Conservation (phyloP, 1,140 invertebrate species). For the Chironomus tepperi region DNA sequence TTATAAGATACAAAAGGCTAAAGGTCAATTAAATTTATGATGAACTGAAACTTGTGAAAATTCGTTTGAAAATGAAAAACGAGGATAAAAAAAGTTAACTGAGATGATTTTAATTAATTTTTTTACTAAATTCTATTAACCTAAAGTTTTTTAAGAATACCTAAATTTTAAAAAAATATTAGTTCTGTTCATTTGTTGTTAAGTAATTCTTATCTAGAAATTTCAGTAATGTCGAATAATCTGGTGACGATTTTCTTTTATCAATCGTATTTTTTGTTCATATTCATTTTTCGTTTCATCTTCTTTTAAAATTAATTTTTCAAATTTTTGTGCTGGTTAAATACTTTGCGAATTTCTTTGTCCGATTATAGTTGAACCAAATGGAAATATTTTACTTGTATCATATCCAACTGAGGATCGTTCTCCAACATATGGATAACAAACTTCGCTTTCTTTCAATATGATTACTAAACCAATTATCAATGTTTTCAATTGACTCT, state of each 20-base stretch:
- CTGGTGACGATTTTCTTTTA: background rate
- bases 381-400: constrained; percentile 2
- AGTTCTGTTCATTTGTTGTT: background rate
- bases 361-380: background rate
- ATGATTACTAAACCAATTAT: background rate
- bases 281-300: background rate
- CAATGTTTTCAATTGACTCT: background rate
- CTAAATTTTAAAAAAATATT: background rate
- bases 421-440: background rate
- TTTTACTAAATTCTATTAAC: background rate
- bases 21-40: background rate
- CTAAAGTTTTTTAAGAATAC: no score
- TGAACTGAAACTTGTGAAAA: background rate
- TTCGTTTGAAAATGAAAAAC: background rate
- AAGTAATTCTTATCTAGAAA: background rate
- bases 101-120: background rate
- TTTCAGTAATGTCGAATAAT: constrained; percentile 16
- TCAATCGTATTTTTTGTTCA: background rate
- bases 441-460: background rate
- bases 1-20: background rate
- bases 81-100: background rate
- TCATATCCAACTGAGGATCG: background rate
- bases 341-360: background rate
- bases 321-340: background rate
- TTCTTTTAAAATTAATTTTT: background rate